Conservation (phyloP, 2,888 invertebrate species). For the Drosophila niveifrons region DNA sequence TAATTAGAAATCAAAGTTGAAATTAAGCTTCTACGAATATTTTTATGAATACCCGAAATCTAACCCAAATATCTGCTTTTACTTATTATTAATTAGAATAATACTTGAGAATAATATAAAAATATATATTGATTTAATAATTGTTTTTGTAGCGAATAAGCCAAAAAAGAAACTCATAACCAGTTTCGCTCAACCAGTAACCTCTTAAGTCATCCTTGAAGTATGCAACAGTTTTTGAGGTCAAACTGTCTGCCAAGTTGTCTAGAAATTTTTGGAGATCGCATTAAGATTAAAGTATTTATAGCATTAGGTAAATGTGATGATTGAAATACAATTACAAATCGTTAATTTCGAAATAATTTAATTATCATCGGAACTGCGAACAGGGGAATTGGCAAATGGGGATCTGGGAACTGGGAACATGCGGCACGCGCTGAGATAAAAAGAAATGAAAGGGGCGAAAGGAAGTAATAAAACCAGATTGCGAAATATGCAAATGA, state of each 20-base stretch:
- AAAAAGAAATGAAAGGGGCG: slow-evolving; percentile 41
- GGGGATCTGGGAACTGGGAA: slow-evolving; percentile 13
- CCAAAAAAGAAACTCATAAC: slow-evolving; percentile 14
- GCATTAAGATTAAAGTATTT: slow-evolving; percentile 10
- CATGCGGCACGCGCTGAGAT: slow-evolving; percentile 51
- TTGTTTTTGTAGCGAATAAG: not conserved
- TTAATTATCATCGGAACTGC: slow-evolving; percentile 23
- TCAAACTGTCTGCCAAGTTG: slow-evolving; percentile 57
- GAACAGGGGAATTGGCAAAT: slow-evolving; percentile 2
- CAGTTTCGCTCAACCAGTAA: slow-evolving; percentile 15
- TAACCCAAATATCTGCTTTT: not conserved
- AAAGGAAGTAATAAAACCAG: slow-evolving; percentile 54
- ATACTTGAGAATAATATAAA: not conserved
- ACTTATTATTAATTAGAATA: not conserved
- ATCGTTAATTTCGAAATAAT: slow-evolving; percentile 29
- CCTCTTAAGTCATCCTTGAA: slow-evolving; percentile 18
- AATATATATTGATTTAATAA: not conserved
- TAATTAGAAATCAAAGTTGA: not conserved
- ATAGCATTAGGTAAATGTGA: slow-evolving; percentile 42
- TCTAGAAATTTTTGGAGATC: slow-evolving; percentile 35
- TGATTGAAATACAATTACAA: slow-evolving; percentile 47
- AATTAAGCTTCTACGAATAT: not conserved
- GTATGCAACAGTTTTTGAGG: slow-evolving; percentile 43
- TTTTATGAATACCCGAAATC: not conserved
- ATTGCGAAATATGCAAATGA: slow-evolving; percentile 42